Evolutionary conservation across 30 jellyfish, hydroid and myxozoan species (phyloP).

Genomic region (Hydractinia echinata): DNA sequence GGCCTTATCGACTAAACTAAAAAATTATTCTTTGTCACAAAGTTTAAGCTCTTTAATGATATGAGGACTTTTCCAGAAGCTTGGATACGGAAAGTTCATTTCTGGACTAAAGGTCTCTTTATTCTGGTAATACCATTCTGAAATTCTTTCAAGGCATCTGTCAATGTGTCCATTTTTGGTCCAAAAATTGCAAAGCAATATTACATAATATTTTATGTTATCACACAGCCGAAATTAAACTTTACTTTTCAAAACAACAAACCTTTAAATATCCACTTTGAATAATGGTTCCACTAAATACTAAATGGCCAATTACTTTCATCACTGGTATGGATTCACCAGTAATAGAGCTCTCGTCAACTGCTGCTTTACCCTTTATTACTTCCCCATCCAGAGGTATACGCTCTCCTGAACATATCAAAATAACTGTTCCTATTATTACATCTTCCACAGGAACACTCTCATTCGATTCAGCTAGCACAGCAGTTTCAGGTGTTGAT

Average conservation of each 20-base stretch:
- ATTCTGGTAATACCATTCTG: no score
- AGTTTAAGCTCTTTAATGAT: no score
- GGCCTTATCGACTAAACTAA: no score
- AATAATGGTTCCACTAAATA: slow-evolving; percentile 63
- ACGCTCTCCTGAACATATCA: slow-evolving; percentile 79
- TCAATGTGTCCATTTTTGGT: no score
- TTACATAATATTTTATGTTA: no score
- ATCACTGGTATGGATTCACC: slow-evolving; percentile 81
- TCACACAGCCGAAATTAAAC: no score
- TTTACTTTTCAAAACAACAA: background rate
- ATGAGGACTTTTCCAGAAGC: no score
- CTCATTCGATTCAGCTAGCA: slow-evolving; percentile 61
- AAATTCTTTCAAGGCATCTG: no score
- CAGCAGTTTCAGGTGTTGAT: slow-evolving; percentile 55
- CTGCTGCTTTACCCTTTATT: slow-evolving; percentile 68
- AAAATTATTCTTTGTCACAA: no score
- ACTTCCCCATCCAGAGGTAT: slow-evolving; percentile 78
- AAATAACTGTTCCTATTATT: slow-evolving; percentile 49
- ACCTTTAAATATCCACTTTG: slow-evolving; percentile 85
- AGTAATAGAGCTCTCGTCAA: slow-evolving; percentile 78
- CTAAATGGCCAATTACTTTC: slow-evolving; percentile 36
- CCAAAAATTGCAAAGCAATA: no score
- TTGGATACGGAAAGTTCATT: no score
- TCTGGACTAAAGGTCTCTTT: no score
- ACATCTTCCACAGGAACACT: slow-evolving; percentile 64